Conservation (phyloP, 2,113 vertebrate genomes). For the Heterochromis multidens region DNA sequence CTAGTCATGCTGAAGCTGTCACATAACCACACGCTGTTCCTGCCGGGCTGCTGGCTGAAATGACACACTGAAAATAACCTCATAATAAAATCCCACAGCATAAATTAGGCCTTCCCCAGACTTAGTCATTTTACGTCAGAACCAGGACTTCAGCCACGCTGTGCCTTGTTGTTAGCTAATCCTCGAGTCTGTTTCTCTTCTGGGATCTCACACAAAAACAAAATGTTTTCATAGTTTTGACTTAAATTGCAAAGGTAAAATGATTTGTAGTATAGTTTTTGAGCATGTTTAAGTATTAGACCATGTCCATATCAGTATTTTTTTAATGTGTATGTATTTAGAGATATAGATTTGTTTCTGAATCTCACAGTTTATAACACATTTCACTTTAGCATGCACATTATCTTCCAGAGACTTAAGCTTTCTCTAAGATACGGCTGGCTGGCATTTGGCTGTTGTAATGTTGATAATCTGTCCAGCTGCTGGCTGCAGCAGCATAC, state of each 20-base stretch:
- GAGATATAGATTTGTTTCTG: background rate
- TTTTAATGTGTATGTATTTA: background rate
- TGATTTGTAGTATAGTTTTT: slow-evolving; percentile 5
- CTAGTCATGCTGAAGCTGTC: slow-evolving; percentile 58
- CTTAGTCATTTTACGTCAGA: slow-evolving; percentile 38
- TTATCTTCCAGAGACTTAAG: background rate
- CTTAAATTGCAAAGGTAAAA: slow-evolving; percentile 2
- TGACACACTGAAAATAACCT: slow-evolving; percentile 45
- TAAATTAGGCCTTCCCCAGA: slow-evolving; percentile 42
- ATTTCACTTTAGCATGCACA: background rate
- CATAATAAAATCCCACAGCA: slow-evolving; percentile 50
- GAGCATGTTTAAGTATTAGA: background rate
- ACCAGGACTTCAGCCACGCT: slow-evolving; percentile 5
- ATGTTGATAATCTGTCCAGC: background rate
- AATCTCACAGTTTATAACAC: background rate
- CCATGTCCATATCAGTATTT: background rate
- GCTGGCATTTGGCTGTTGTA: background rate
- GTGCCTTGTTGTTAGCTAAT: slow-evolving; percentile 3
- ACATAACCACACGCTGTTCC: slow-evolving; percentile 17
- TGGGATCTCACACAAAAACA: slow-evolving; percentile 6
- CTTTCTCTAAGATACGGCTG: background rate
- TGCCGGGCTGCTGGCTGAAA: slow-evolving; percentile 22
- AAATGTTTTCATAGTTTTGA: slow-evolving; percentile 21
- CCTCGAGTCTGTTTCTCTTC: background rate
- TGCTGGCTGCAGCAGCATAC: background rate